Evolutionary conservation across 2,113 vertebrate genomes (phyloP).

Genomic region (Agelaius phoeniceus): DNA sequence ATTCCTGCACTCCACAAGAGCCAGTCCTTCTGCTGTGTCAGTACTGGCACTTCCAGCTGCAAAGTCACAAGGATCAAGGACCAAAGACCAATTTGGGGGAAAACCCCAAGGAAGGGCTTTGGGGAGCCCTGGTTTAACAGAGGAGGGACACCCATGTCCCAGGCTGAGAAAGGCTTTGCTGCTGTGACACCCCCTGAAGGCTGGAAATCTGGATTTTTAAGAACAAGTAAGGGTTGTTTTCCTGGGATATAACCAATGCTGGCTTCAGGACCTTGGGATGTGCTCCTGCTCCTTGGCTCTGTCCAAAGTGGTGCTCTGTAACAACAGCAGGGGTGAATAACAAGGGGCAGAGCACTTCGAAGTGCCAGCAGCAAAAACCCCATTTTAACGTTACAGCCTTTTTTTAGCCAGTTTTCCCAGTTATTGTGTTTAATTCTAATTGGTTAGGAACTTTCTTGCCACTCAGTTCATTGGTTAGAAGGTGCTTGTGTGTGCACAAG

Average conservation of each 20-base stretch:
- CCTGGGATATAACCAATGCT: not conserved
- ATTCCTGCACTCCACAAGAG: not conserved
- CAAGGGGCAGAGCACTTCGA: not conserved
- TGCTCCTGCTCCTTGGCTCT: not conserved
- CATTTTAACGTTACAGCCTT: not conserved
- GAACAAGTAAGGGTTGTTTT: not conserved
- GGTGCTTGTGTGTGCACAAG: not conserved
- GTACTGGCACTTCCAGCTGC: not conserved
- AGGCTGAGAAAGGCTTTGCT: not conserved
- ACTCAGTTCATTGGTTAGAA: not conserved
- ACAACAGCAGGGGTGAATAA: not conserved
- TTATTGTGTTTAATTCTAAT: not conserved
- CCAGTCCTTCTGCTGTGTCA: not conserved
- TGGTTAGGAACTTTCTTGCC: not conserved
- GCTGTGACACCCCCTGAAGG: not conserved
- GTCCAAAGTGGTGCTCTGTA: not conserved
- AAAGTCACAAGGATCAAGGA: not conserved
- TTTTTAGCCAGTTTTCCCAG: not conserved
- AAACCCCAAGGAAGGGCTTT: not conserved
- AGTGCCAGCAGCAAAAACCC: not conserved
- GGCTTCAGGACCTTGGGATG: not conserved
- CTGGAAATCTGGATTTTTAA: not conserved
- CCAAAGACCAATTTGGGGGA: fast-evolving
- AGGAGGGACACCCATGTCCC: not conserved
- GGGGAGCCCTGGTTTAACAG: not conserved